Evolutionary conservation across 2,797 vertebrate species (phyloP).

Genomic region (Peromyscus aztecus): DNA sequence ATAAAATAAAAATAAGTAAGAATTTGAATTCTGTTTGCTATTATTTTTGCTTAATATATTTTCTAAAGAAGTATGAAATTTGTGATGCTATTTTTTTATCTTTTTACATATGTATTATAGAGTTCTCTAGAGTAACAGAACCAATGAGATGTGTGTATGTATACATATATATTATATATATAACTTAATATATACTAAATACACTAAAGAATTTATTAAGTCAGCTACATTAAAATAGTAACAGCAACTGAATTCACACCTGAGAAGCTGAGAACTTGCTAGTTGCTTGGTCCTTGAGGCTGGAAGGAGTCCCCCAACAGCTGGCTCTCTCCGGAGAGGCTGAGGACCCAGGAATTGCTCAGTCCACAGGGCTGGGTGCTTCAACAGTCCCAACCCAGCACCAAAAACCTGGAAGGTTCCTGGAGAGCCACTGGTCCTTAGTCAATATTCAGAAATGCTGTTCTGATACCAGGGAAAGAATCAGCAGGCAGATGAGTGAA

Average conservation of each 20-base stretch:
- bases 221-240: neutral
- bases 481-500: neutral
- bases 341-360: neutral
- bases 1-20: neutral
- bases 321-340: neutral
- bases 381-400: neutral
- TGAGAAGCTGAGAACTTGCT: neutral
- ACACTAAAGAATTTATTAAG: neutral
- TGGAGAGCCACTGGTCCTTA: neutral
- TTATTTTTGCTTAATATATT: neutral
- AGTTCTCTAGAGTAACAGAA: neutral
- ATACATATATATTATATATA: neutral
- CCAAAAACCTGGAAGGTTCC: neutral
- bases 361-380: neutral
- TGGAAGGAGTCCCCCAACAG: neutral
- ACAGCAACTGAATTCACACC: neutral
- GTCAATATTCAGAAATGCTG: too few species aligned
- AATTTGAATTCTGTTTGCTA: neutral
- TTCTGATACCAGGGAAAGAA: too few species aligned
- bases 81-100: neutral
- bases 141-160: neutral
- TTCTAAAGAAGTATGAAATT: conserved; percentile 19
- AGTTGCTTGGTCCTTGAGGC: neutral
- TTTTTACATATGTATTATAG: neutral
- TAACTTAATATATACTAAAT: neutral